These are phyloP conservation scores for Erinaceus europaeus DNA, from an alignment of 2,113 vertebrate species.

Conservation along the genomic window DNA sequence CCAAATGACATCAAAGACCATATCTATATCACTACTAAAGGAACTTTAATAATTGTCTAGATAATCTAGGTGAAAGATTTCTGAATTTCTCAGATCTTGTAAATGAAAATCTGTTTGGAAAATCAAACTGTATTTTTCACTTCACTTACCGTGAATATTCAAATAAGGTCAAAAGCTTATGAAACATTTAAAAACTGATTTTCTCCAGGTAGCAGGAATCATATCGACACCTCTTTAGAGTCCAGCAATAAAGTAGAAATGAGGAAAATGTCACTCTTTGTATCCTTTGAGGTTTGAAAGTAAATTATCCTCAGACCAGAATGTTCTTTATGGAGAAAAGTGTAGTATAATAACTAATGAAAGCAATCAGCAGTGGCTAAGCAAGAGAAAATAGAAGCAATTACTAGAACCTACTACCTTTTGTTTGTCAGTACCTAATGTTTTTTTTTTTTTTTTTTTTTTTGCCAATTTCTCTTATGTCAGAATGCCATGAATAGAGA, in stretches of 20 bases:
- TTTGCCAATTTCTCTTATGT: background rate
- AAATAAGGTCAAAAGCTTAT: background rate
- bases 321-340: background rate
- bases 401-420: background rate
- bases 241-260: background rate
- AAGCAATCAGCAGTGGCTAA: background rate
- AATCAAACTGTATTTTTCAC: background rate
- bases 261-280: background rate
- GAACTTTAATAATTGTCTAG: background rate
- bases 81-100: background rate
- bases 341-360: background rate
- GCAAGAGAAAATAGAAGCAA: background rate
- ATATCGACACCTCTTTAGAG: too few species aligned
- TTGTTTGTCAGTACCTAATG: background rate
- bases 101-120: conserved; percentile 2
- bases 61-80: background rate
- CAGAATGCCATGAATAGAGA: background rate
- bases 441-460: too few species aligned
- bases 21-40: background rate
- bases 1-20: background rate
- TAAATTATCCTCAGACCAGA: conserved; percentile 3
- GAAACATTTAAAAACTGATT: background rate
- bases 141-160: background rate
- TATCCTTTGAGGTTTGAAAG: background rate
- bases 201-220: background rate